Evolutionary conservation across 2,888 invertebrate species (phyloP), one percentile per base, ranked within the genome.

Genomic region (Melieria omissa): DNA sequence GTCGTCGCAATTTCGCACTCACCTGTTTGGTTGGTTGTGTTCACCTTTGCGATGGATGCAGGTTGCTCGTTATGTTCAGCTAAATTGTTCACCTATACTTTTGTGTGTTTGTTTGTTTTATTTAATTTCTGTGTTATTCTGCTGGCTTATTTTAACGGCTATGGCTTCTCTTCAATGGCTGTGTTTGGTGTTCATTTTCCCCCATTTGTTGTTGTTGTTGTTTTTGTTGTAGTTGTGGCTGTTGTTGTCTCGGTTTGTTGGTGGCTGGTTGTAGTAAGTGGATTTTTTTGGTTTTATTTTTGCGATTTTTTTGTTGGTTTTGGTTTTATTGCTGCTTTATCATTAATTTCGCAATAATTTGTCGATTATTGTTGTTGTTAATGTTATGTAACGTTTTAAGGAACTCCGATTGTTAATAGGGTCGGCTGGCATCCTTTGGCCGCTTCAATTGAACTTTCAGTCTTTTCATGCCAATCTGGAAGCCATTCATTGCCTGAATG

Each of bases 381-480:
- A 69, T 76, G 78, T 65, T 79, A 80, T 78, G 80, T 80, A 83
- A 78, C 82, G 81, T 79, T 82, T 83, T 79, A 76, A 83, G 83
- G 83, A 84, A 85, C 85, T 85, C 89, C 89, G 88, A 89, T 89
- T 91, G 94, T 93, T 96, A 98, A 93, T 98, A 98, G 88, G 98
- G 98, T 90, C 97, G 93, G 89, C 94, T 96, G 87, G 97, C 96
- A 88, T 98, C 97, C 90, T 98, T 98, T 89, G 98, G 98, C 90
- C 98, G 92, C 90, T 99, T 99, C 89, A 99, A 92, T 90, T 99
- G 98, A 85, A 99, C 99, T 91, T 99, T 99, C 88, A 99, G 94
- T 87, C 99, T 93, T 90, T 99, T 99, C 98, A 99, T 99, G 86
- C 99, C 99, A 88, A 99, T 99, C 90, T 99, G 99, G 90, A 99